Base-by-base conservation (phyloP, 2,888 invertebrate species). In the Sarcophaga carnaria region DNA sequence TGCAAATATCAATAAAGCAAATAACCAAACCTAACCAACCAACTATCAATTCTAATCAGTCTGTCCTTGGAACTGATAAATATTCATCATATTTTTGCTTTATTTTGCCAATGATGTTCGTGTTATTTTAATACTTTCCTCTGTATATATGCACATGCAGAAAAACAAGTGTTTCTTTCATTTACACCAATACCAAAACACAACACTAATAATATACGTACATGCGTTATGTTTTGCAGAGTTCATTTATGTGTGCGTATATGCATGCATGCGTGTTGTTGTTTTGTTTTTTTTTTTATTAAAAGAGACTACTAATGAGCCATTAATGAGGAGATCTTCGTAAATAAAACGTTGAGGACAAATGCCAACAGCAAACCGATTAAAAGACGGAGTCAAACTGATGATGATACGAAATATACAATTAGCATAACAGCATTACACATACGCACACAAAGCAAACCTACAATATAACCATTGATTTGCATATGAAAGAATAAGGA, bases 11-110 rank as follows among this genome's bases (percentile, higher is more conserved):
- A 59, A 59, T n/a, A 59, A 59, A 59, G n/a, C 59, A 14, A 62
- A 20, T 22, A 62, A 20, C 2, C 10, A 22, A 10, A 11, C 22
- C 37, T 60, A 59, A 20, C 60, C 27, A 37, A 49, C 20, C 25
- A 47, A 77, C 71, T 76, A 87, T 79, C 83, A 84, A 70, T 82
- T 71, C 87, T 84, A 84, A 87, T 84, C 87, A 80, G 84, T 84
- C 84, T 84, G 87, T 87, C 87, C 87, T 87, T 87, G 84, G 84
- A 87, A 87, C 79, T 84, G 87, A 87, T 84, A 87, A 87, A 87
- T 86, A 87, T 87, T 87, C 86, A 87, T 83, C 74, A 5, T 49
- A 54, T 25, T 71, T 47, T 77, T 66, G 12, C 54, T 63, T 14
- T 49, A 27, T 20, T 20, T 17, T 8, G 12, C 14, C 54, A 14